Conservation (phyloP, 2,797 vertebrate species). For the Pantherophis vulpinus region DNA sequence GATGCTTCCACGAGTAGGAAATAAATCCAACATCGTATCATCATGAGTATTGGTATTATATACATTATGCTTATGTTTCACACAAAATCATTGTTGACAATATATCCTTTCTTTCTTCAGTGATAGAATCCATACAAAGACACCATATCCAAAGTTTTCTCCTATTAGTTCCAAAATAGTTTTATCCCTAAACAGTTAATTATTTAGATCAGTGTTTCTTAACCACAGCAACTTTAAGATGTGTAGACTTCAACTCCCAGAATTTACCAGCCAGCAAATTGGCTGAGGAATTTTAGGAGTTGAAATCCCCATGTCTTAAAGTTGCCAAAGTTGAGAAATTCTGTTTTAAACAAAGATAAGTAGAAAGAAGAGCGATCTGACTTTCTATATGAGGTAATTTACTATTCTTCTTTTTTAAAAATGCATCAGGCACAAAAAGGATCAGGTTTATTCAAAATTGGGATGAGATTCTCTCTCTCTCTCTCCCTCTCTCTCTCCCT, state of each 20-base stretch:
- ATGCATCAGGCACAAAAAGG: background rate
- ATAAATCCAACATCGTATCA: conserved; percentile 45
- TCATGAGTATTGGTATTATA: background rate
- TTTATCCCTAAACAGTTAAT: background rate
- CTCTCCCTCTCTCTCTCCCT: too few relatives aligned
- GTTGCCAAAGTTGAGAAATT: background rate
- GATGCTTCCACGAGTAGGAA: conserved; percentile 8
- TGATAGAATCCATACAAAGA: background rate
- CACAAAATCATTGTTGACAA: background rate
- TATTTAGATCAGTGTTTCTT: background rate
- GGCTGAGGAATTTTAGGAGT: too few relatives aligned
- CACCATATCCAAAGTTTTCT: background rate
- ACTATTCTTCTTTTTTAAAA: too few relatives aligned
- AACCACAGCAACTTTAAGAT: too few relatives aligned
- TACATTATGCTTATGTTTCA: background rate
- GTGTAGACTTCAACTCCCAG: too few relatives aligned
- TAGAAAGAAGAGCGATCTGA: background rate
- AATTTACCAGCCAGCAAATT: too few relatives aligned
- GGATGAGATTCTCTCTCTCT: too few relatives aligned
- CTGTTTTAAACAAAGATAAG: background rate
- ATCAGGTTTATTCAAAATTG: background rate
- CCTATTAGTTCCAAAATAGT: background rate
- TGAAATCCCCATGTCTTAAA: too few relatives aligned
- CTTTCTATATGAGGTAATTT: background rate
- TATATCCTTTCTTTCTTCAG: background rate